Base-by-base conservation (phyloP, 2,888 invertebrate species). In the Chrysotoxum bicinctum region DNA sequence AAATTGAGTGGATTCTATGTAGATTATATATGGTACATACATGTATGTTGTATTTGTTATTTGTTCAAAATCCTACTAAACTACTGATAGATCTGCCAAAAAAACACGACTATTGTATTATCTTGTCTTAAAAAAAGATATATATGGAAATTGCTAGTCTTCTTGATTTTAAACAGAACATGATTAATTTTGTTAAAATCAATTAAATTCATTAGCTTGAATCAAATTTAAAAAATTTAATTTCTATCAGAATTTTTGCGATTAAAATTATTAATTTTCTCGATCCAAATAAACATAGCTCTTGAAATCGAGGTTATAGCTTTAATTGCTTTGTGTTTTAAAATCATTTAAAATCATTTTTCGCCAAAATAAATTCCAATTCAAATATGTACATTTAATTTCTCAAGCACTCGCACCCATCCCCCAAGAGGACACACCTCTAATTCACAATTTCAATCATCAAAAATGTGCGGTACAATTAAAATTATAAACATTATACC, bases 311-410 rank as follows among this genome's bases (percentile, higher is more conserved):
- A 58, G 37, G 35, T 7, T 58, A 37, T 48, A 21, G 10, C 21
- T 26, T 3, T 26, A 35, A 16, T 7, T 58, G 14, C 2, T 19
- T 10, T 16, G 1, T 32, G 8, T 26, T 2, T 32, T 37, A 14
- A n/a, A n/a, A n/a, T n/a, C n/a, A n/a, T n/a, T n/a, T 58, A 37
- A 58, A 37, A 58, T 58, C 58, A 58, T 58, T 58, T 56, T 58
- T 19, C 35, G 7, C 12, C 1, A 58, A 37, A 21, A 21, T 19
- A 14, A 56, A 56, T 56, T 16, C 7, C 16, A 58, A 35, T 37
- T 50, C 23, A 50, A 50, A 50, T n/a, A n/a, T n/a, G n/a, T n/a
- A 23, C n/a, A 26, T 50, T 50, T 26, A n/a, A 50, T n/a, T 23
- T 50, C 26, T 23, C 14, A 2, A 50, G 26, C 14, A 37, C 19